Base-by-base conservation (phyloP, 2,888 invertebrate species). In the Gasteruption jaculator region DNA sequence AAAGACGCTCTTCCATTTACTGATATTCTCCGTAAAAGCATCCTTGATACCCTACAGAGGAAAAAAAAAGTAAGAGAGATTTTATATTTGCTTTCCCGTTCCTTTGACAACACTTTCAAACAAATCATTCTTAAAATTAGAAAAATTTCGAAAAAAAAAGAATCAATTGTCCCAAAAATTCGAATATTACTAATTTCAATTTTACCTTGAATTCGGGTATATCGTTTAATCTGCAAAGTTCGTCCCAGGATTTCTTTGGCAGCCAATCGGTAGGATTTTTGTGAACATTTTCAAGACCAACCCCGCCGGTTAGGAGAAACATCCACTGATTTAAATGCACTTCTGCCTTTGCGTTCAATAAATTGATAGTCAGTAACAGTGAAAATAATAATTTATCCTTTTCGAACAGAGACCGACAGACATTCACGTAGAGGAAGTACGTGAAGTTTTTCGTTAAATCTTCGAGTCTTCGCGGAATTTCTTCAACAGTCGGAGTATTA, bases 381-480 rank as follows among this genome's bases (percentile, higher is more conserved):
- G 89, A 91, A 73, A 94, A 94, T 44, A 94, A 79, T 41, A 94
- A 75, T 73, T 95, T 94, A 72, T 95, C 92, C 81, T 91, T 90
- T 73, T 94, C 94, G 72, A 95, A 94, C 38, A 95, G 77, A 68
- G 94, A 94, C 49, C 94, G 82, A 67, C 93, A 92, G 60, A 95
- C 91, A 68, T 93, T 95, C 26, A 83, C 78, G 60, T 93, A 95
- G 1, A 95, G 76, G n/a, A 87, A 91, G 63, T 87, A 90, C 0
- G 91, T 92, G 71, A 95, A 93, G 68, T 83, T 83, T 41, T 80
- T 79, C 38, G 81, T 82, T 48, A 96, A 74, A 68, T 89, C 87
- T 37, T 74, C 71, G 20, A 94, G 74, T 40, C 94, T 78, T 51
- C 82, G 78, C 1, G 75, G 73, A 12, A 95, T 83, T 49, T 90